phyloP scores from a whole-genome alignment of 2,888 invertebrate species.

The Corbicula japonica region DNA sequence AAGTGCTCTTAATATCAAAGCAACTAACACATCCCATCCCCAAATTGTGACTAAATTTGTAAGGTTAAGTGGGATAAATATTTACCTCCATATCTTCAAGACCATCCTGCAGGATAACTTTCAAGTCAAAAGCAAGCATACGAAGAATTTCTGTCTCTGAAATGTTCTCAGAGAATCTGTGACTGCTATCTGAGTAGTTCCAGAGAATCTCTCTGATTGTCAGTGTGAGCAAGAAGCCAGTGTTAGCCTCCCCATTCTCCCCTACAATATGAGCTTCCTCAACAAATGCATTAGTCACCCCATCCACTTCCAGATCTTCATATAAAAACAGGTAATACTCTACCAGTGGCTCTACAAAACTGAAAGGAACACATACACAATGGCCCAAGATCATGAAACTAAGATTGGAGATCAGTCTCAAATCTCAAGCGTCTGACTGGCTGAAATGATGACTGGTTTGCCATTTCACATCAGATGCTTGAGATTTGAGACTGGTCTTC shows the following conservation, averaged over 20 bases:
- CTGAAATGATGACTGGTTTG: no score
- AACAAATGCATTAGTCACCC: constrained; percentile 44
- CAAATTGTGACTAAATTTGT: no score
- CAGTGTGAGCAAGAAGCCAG: constrained; percentile 28
- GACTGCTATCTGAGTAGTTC: constrained; percentile 72
- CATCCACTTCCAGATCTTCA: constrained; percentile 50
- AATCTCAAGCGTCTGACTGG: no score
- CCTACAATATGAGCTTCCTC: constrained; percentile 29
- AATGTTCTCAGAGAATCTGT: constrained; percentile 60
- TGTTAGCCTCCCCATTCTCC: not conserved
- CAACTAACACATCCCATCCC: no score
- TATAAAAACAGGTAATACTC: constrained; percentile 51
- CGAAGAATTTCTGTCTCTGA: constrained; percentile 55
- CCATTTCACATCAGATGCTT: no score
- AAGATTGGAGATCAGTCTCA: no score
- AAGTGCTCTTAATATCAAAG: no score
- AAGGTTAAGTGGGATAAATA: no score
- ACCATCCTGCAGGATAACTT: constrained; percentile 43
- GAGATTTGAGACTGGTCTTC: no score
- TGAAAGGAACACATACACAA: not conserved
- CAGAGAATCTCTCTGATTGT: constrained; percentile 67
- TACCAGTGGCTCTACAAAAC: constrained; percentile 36
- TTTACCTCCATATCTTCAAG: constrained; percentile 40
- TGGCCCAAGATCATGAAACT: no score
- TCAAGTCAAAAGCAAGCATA: constrained; percentile 41